phyloP scores from a whole-genome alignment of 2,888 invertebrate genomes.

The Abscondita cerata region DNA sequence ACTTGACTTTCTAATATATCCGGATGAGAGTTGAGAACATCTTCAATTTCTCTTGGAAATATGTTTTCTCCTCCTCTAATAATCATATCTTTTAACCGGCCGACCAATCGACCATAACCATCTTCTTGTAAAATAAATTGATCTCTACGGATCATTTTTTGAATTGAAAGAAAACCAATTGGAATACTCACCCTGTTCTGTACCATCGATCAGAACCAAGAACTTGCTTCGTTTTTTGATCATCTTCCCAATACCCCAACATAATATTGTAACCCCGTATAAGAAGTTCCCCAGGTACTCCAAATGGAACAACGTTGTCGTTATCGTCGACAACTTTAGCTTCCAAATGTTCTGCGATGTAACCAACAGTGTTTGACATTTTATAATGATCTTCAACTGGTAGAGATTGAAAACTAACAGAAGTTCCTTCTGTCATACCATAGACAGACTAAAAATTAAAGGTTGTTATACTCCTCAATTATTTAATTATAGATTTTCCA shows the following conservation, averaged over 20 bases:
- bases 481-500: not conserved
- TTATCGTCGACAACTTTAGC: conserved; percentile 71
- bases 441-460: conserved; percentile 64
- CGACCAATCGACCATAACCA: conserved; percentile 76
- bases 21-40: conserved; percentile 75
- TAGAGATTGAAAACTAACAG: conserved; percentile 63
- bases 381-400: conserved; percentile 57
- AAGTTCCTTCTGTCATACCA: conserved; percentile 69
- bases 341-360: conserved; percentile 64
- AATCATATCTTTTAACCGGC: conserved; percentile 79
- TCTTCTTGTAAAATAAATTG: conserved; percentile 70
- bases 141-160: conserved; percentile 67
- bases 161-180: not conserved
- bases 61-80: conserved; percentile 86
- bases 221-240: conserved; percentile 73
- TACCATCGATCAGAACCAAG: conserved; percentile 78
- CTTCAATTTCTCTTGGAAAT: conserved; percentile 83
- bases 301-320: conserved; percentile 72
- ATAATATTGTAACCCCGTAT: conserved; percentile 79
- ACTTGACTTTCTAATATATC: conserved; percentile 74
- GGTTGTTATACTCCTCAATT: not conserved
- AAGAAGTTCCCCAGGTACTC: conserved; percentile 76
- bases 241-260: conserved; percentile 83
- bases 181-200: conserved; percentile 71
- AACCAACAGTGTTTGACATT: conserved; percentile 63